phyloP scores from a whole-genome alignment of 1,140 invertebrate genomes.

The Druon quercuslanigerum region DNA sequence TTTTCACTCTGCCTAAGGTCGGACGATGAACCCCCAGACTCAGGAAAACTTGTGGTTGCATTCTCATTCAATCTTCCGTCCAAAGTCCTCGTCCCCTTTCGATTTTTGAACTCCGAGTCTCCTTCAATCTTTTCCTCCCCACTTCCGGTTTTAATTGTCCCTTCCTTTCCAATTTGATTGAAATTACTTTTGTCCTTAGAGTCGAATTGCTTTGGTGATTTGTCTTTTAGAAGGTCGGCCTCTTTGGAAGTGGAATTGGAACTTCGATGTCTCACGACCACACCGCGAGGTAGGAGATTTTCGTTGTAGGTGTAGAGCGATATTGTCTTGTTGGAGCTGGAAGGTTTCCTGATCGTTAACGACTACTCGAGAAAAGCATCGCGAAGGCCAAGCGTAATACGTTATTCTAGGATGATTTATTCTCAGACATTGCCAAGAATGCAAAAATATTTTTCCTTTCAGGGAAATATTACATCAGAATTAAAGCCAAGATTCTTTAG shows the following conservation, averaged over 20 bases:
- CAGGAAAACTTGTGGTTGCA: conserved; percentile 11
- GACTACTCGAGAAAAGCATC: background rate
- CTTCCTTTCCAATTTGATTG: conserved; percentile 43
- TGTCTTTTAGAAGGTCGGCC: conserved; percentile 24
- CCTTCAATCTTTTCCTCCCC: background rate
- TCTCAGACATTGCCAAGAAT: background rate
- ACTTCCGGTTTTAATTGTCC: conserved; percentile 33
- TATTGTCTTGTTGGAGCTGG: conserved; percentile 56
- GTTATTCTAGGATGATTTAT: background rate
- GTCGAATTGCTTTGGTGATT: conserved; percentile 44
- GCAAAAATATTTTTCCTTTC: background rate
- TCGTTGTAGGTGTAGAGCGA: conserved; percentile 61
- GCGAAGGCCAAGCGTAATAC: too few species aligned
- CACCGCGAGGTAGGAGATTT: conserved; percentile 47
- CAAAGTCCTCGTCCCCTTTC: conserved; percentile 3
- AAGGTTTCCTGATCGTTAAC: conserved; percentile 27
- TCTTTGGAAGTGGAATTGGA: conserved; percentile 50
- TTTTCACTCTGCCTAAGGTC: conserved; percentile 25
- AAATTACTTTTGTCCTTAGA: conserved; percentile 44
- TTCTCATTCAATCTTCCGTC: conserved; percentile 34
- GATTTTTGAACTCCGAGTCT: background rate
- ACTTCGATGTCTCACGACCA: conserved; percentile 54
- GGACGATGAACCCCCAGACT: conserved; percentile 19
- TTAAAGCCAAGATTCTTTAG: too few species aligned
- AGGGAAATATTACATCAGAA: too few species aligned